Evolutionary conservation across 2,113 vertebrate genomes (phyloP).

Genomic region (Melanotaenia duboulayi): DNA sequence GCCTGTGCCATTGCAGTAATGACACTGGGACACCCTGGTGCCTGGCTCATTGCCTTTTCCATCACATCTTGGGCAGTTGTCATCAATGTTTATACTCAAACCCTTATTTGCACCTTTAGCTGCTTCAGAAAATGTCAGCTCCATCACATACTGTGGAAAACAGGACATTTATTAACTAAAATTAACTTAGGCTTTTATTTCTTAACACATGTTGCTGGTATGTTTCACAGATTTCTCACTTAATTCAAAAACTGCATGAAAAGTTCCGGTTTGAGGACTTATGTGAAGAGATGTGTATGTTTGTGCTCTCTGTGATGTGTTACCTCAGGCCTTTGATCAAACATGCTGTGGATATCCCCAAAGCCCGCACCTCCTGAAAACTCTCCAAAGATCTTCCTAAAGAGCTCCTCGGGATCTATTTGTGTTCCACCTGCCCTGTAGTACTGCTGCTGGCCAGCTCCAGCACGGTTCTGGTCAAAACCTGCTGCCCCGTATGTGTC

Average conservation of each 20-base stretch:
- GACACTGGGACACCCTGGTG: conserved; percentile 88
- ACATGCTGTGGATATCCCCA: conserved; percentile 86
- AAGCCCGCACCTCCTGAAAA: conserved; percentile 87
- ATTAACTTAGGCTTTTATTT: background rate
- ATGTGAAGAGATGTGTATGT: too few relatives aligned
- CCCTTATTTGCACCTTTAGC: conserved; percentile 94
- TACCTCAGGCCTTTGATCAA: conserved; percentile 94
- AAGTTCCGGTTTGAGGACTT: background rate
- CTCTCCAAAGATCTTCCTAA: conserved; percentile 96
- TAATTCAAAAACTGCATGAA: background rate
- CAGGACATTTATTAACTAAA: background rate
- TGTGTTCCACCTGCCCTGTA: conserved; percentile 86
- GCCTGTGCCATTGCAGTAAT: conserved; percentile 92
- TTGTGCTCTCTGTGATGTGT: background rate
- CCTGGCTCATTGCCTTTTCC: conserved; percentile 92
- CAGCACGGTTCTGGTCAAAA: conserved; percentile 80
- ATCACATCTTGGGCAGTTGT: conserved; percentile 87
- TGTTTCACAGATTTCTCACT: background rate
- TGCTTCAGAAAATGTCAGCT: conserved; percentile 92
- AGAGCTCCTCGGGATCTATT: conserved; percentile 93
- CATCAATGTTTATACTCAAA: conserved; percentile 87
- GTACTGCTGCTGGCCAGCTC: conserved; percentile 79
- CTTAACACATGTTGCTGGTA: background rate
- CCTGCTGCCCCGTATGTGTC: conserved; percentile 88
- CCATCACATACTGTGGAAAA: conserved; percentile 90